Percentiles rank a stretch among this genome's conserved stretches.
Evolutionary conservation across 2,888 invertebrate species (phyloP).

Genomic region (Torymus aiolomorphi): DNA sequence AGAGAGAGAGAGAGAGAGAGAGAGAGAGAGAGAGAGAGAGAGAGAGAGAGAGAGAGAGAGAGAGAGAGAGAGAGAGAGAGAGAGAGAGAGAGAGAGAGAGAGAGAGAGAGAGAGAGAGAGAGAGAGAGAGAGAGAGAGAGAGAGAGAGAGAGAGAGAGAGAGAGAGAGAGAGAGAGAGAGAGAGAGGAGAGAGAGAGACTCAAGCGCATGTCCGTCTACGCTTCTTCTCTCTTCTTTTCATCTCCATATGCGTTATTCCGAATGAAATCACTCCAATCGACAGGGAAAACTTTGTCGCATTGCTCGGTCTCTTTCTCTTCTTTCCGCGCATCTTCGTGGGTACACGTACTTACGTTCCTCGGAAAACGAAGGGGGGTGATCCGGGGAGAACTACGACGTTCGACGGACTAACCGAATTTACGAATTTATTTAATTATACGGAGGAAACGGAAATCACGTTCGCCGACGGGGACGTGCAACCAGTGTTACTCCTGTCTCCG

Average conservation of each 20-base stretch:
- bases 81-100: not conserved
- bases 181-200: not conserved
- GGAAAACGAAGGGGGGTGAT: not conserved
- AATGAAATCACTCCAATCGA: conserved; percentile 30
- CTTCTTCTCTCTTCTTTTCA: conserved; percentile 13
- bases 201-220: not conserved
- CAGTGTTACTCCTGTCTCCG: not conserved
- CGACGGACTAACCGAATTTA: conserved; percentile 47
- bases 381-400: conserved; percentile 2
- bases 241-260: not conserved
- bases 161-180: not conserved
- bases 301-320: too few relatives aligned
- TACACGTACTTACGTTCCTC: not conserved
- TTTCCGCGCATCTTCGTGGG: too few relatives aligned
- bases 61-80: too few relatives aligned
- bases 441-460: conserved; percentile 43
- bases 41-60: too few relatives aligned
- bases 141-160: not conserved
- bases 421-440: conserved; percentile 50
- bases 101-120: not conserved
- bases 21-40: not conserved
- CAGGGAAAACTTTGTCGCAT: conserved; percentile 21
- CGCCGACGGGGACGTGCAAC: conserved; percentile 26
- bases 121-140: not conserved
- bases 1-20: not conserved